Evolutionary conservation across 2,113 vertebrate genomes (phyloP), one percentile per base, ranked within the genome.

Genomic region (Muscicapa adusta): DNA sequence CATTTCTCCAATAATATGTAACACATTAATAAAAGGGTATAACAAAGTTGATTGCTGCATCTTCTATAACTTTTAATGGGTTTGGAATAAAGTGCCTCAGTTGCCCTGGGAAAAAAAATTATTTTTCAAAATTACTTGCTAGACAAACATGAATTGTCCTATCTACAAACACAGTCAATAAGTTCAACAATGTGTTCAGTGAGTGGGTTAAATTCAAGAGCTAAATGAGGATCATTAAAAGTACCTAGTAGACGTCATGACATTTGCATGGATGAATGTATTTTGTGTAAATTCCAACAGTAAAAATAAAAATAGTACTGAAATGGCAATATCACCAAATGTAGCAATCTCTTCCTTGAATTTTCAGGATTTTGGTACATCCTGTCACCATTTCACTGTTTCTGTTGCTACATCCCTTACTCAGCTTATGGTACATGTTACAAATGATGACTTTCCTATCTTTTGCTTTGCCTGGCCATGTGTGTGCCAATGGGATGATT

Each of bases 201-300:
- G 20, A 1, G 3, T 48, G 5, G 4, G 17, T 36, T 53, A 47
- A 62, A 62, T 54, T 50, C 45, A 51, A 42, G 40, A 56, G 18
- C 80, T 68, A 54, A 5, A 12, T 9, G 6, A 58, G 3, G n/a
- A n/a, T n/a, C n/a, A n/a, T n/a, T n/a, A n/a, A n/a, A n/a, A n/a
- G n/a, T n/a, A n/a, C n/a, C n/a, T n/a, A n/a, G 23, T 56, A 77
- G 51, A 47, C 0, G 0, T n/a, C 11, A 25, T 60, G 29, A 8
- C 3, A 51, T 63, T 54, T 68, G 5, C 18, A 50, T 50, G 3
- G 18, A 54, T 43, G 3, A 62, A 57, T 28, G 5, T 40, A 24
- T 73, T 40, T 80, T 73, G 5, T 72, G 29, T 33, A 62, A 82
- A 5, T 16, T 8, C 25, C 33, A 58, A 19, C 4, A 29, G 25